Percentiles rank a stretch among this genome's conserved stretches.
phyloP scores from a whole-genome alignment of 2,797 vertebrate genomes.

The Myripristis jacobus region DNA sequence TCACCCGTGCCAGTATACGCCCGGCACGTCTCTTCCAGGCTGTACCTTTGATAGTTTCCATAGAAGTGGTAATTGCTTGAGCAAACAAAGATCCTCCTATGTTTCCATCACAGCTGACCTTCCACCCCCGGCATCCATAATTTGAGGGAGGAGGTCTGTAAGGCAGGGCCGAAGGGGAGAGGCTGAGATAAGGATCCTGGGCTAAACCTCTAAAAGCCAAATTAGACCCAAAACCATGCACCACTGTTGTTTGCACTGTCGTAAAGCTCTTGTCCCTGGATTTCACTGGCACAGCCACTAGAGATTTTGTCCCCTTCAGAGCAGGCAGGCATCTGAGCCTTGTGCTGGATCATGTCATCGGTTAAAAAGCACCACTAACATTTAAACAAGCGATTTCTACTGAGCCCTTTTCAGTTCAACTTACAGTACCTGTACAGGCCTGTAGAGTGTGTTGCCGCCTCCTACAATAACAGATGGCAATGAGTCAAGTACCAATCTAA shows the following conservation, averaged over 20 bases:
- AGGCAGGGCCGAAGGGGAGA: conserved; percentile 41
- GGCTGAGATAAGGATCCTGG: conserved; percentile 67
- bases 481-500: neutral
- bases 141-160: conserved; percentile 50
- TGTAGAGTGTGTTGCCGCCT: conserved; percentile 6
- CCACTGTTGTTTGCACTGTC: conserved; percentile 46
- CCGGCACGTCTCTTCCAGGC: conserved; percentile 22
- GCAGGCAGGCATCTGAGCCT: conserved; percentile 36
- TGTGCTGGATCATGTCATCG: conserved; percentile 35
- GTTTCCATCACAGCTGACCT: conserved; percentile 64
- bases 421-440: neutral
- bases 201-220: conserved; percentile 67
- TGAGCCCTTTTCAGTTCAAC: conserved; percentile 8
- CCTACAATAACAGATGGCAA: neutral
- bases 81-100: conserved; percentile 57
- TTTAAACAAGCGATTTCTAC: conserved; percentile 34
- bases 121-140: conserved; percentile 55
- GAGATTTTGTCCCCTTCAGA: conserved; percentile 54
- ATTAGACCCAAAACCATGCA: conserved; percentile 64
- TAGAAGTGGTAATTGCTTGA: conserved; percentile 41
- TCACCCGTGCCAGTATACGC: conserved; percentile 19
- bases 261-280: conserved; percentile 63
- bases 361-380: conserved; percentile 21
- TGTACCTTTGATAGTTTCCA: conserved; percentile 54
- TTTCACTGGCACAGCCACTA: conserved; percentile 63